Conservation (phyloP, 2,797 vertebrate genomes). For the Coilia nasus region DNA sequence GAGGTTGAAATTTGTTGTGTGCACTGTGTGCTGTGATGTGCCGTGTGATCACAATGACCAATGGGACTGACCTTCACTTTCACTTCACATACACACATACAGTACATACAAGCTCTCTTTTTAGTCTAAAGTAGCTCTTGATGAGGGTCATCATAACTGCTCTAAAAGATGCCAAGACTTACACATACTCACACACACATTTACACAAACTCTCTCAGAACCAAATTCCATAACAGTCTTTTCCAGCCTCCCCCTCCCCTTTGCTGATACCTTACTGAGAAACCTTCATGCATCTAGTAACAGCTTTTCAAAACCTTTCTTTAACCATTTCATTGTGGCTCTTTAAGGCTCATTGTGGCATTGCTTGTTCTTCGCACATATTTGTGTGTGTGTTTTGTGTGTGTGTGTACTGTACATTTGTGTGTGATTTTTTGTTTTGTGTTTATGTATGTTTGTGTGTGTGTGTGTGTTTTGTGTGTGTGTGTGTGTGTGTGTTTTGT, state of each 20-base stretch:
- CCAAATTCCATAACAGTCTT: constrained; percentile 13
- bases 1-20: too few species aligned
- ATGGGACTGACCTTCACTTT: too few species aligned
- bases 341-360: neutral
- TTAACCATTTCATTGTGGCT: neutral
- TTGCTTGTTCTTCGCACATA: neutral
- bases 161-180: too few species aligned
- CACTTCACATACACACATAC: neutral
- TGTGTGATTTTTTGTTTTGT: neutral
- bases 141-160: too few species aligned
- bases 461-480: neutral
- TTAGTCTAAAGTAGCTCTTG: too few species aligned
- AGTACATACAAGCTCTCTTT: neutral
- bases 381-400: neutral
- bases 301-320: neutral
- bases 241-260: neutral
- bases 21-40: too few species aligned
- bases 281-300: neutral
- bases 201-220: neutral
- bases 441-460: neutral
- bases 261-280: neutral
- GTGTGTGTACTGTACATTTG: neutral
- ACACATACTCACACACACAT: too few species aligned
- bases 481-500: neutral
- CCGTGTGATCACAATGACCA: too few species aligned